Conservation (phyloP, 2,797 vertebrate genomes). For the Hippocampus kuda region DNA sequence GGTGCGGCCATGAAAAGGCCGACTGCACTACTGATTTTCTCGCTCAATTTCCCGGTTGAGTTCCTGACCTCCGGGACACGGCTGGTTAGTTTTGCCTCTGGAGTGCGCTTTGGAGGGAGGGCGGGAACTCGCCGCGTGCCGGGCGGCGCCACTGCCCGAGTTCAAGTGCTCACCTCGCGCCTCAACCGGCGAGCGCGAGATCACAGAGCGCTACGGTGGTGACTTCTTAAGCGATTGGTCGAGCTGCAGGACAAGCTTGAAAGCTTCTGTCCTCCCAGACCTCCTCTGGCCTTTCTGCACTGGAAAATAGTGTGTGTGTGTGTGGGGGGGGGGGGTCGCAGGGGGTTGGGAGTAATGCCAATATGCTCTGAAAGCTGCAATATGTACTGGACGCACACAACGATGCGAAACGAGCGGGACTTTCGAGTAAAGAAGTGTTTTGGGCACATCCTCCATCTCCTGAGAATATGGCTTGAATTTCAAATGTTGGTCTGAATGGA, state of each 20-base stretch:
- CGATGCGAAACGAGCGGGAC: neutral
- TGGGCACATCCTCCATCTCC: too few relatives aligned
- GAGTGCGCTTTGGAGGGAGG: neutral
- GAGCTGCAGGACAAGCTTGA: neutral
- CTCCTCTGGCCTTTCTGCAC: neutral
- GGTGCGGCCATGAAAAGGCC: neutral
- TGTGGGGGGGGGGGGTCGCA: neutral
- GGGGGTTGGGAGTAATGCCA: neutral
- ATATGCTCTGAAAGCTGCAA: neutral
- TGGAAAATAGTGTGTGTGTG: neutral
- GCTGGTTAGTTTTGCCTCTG: neutral
- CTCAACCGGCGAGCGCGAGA: neutral
- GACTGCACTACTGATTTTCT: neutral
- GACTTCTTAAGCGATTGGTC: neutral
- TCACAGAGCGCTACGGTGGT: neutral
- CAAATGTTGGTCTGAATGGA: too few relatives aligned
- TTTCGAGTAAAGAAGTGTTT: too few relatives aligned
- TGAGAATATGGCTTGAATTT: too few relatives aligned
- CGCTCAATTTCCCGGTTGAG: neutral
- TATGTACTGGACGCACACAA: neutral
- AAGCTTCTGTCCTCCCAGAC: neutral
- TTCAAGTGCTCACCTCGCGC: neutral
- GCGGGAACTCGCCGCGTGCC: neutral
- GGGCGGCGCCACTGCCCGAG: neutral
- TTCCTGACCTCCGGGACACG: neutral